phyloP scores from a whole-genome alignment of 2,113 vertebrate genomes.

The Turdus rufiventris region DNA sequence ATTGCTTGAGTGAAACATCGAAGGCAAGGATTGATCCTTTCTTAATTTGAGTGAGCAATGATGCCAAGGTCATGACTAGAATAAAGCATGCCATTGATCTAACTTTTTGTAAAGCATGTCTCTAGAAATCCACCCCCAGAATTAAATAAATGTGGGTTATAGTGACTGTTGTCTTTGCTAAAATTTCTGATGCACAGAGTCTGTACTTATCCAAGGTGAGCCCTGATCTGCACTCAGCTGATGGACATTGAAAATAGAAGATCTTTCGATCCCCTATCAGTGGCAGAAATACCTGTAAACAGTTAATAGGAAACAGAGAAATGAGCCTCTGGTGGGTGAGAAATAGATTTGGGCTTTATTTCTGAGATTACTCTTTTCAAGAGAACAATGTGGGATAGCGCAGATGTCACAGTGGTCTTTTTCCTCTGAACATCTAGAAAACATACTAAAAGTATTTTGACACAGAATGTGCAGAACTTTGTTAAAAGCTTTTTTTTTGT shows the following conservation, averaged over 20 bases:
- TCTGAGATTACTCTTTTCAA: neutral
- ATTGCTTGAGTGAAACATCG: neutral
- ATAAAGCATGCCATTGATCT: neutral
- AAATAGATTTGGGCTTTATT: neutral
- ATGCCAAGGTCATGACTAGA: neutral
- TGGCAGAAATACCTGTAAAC: neutral
- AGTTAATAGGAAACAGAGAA: neutral
- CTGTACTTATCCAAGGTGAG: neutral
- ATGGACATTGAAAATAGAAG: neutral
- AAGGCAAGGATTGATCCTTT: neutral
- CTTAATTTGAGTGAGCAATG: neutral
- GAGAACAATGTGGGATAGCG: neutral
- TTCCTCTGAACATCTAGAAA: neutral
- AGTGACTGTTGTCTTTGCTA: neutral
- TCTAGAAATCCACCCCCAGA: neutral
- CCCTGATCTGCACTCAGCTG: neutral
- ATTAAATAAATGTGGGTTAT: neutral
- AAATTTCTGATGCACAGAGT: neutral
- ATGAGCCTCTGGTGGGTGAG: neutral
- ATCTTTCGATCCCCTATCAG: neutral
- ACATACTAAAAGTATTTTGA: neutral
- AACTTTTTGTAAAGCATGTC: neutral
- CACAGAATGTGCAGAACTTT: neutral
- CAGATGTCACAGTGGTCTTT: neutral
- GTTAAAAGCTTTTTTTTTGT: neutral